These are phyloP conservation scores for Dilophus febrilis DNA, from an alignment of 2,888 invertebrate species.

Conservation along the genomic window DNA sequence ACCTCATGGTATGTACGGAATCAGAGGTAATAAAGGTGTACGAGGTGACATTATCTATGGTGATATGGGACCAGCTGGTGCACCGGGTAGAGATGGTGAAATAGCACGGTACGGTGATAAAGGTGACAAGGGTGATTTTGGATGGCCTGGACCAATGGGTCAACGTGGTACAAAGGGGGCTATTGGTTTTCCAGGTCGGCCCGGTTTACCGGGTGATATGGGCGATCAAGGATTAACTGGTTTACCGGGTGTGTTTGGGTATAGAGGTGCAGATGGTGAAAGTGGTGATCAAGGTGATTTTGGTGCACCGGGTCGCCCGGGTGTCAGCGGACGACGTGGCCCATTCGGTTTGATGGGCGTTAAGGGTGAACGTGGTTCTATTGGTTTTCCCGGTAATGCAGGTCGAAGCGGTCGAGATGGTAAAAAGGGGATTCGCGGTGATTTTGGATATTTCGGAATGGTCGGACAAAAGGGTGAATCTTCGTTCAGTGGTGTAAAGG, in stretches of 20 bases:
- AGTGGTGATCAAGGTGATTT: constrained; percentile 5
- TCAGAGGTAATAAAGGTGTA: constrained; percentile 34
- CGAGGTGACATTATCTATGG: constrained; percentile 30
- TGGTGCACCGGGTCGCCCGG: constrained; percentile 17
- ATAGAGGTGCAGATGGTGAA: constrained; percentile 26
- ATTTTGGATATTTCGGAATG: constrained; percentile 1
- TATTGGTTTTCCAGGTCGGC: constrained; percentile 31
- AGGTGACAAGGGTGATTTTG: constrained; percentile 31
- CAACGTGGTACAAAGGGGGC: constrained; percentile 28
- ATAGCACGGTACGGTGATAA: constrained; percentile 24
- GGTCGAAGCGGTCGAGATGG: constrained; percentile 20
- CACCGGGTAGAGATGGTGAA: constrained; percentile 28
- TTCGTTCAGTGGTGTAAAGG: constrained; percentile 11
- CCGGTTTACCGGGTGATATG: constrained; percentile 27
- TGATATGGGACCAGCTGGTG: constrained; percentile 19
- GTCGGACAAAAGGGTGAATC: constrained; percentile 15
- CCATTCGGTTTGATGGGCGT: constrained; percentile 9
- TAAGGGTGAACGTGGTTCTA: constrained; percentile 23
- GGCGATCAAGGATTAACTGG: constrained; percentile 3
- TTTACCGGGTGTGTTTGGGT: constrained; percentile 5
- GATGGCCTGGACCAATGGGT: constrained; percentile 23
- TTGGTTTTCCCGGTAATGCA: constrained; percentile 8
- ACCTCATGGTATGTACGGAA: constrained; percentile 34
- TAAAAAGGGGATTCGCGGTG: constrained; percentile 2
- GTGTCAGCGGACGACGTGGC: constrained; percentile 34